phyloP scores from a whole-genome alignment of 1,140 invertebrate species.

The Ganaspis sp. region DNA sequence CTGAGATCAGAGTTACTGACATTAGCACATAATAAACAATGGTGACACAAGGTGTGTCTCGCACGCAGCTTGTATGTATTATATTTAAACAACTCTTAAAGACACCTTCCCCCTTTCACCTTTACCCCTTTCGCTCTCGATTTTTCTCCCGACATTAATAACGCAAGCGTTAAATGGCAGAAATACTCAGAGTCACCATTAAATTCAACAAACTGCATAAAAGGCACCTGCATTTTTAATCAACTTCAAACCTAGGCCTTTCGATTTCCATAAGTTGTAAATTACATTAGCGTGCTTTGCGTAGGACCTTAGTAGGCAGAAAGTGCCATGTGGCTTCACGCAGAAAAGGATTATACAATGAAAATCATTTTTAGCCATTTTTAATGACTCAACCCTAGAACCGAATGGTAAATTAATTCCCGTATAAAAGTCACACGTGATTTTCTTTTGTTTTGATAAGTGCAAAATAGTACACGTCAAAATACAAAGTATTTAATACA shows the following conservation, averaged over 20 bases:
- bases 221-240: neutral
- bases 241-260: neutral
- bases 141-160: neutral
- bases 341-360: neutral
- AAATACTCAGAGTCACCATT: conserved; percentile 13
- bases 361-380: neutral
- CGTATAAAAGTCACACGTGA: too few species aligned
- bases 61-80: neutral
- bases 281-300: neutral
- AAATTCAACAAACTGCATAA: conserved; percentile 18
- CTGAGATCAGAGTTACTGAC: conserved; percentile 22
- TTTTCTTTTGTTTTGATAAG: too few species aligned
- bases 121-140: conserved; percentile 3
- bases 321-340: neutral
- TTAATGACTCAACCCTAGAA: too few species aligned
- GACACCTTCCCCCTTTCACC: neutral
- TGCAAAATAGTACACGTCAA: too few species aligned
- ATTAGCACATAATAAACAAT: conserved; percentile 64
- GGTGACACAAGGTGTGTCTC: conserved; percentile 48
- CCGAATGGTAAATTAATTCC: too few species aligned
- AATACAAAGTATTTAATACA: too few species aligned
- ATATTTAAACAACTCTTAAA: neutral
- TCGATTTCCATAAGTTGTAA: neutral
- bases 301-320: neutral
- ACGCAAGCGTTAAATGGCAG: conserved; percentile 12